Percentiles rank a stretch among this genome's conserved stretches.
These are phyloP conservation scores for Centrocercus urophasianus DNA, from an alignment of 2,113 vertebrate genomes.

Conservation along the genomic window DNA sequence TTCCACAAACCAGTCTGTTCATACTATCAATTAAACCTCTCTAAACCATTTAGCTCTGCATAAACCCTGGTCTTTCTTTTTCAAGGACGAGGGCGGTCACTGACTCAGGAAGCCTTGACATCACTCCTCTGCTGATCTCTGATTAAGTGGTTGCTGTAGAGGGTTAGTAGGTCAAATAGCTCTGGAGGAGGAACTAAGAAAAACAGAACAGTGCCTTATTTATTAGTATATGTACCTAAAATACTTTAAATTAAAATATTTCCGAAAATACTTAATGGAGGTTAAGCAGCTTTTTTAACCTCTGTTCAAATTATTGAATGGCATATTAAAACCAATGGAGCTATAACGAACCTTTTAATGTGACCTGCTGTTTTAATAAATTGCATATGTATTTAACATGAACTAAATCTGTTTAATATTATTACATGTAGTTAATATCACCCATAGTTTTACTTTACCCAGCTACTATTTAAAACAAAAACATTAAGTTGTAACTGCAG, in stretches of 20 bases:
- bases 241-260: constrained; percentile 83
- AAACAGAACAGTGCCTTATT: constrained; percentile 73
- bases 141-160: constrained; percentile 76
- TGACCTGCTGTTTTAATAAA: constrained; percentile 81
- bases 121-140: constrained; percentile 67
- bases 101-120: constrained; percentile 65
- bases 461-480: constrained; percentile 54
- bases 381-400: constrained; percentile 80
- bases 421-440: constrained; percentile 76
- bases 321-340: constrained; percentile 82
- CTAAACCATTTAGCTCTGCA: constrained; percentile 68
- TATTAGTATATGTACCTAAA: constrained; percentile 78
- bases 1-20: constrained; percentile 47
- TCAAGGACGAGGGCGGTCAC: constrained; percentile 81
- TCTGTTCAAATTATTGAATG: constrained; percentile 83
- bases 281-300: constrained; percentile 85
- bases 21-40: constrained; percentile 76
- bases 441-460: constrained; percentile 66
- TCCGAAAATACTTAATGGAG: constrained; percentile 84
- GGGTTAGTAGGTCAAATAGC: constrained; percentile 74
- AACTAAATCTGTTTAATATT: constrained; percentile 78
- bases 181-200: constrained; percentile 55
- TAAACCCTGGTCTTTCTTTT: constrained; percentile 72
- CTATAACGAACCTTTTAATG: constrained; percentile 81
- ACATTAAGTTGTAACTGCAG: not conserved